phyloP scores from a whole-genome alignment of 2,888 invertebrate species.

The Dryococelus australis region DNA sequence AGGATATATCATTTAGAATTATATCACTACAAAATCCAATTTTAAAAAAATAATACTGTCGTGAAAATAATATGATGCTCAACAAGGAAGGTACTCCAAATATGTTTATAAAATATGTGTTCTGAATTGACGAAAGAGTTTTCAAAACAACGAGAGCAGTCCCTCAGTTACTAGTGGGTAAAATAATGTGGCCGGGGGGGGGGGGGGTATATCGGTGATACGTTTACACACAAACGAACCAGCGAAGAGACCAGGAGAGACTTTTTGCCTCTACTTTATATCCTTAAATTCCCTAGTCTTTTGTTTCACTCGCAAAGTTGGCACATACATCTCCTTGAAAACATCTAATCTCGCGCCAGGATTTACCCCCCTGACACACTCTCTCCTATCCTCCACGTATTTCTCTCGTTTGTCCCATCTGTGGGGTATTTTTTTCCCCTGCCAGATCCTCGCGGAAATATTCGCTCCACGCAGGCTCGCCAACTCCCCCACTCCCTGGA shows the following conservation, averaged over 20 bases:
- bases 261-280: background rate
- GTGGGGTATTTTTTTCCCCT: background rate
- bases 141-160: background rate
- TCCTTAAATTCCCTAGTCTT: background rate
- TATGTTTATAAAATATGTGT: no score
- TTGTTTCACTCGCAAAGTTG: background rate
- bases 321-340: background rate
- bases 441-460: background rate
- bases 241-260: background rate
- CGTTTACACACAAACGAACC: background rate
- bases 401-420: background rate
- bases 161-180: background rate
- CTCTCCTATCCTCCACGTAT: background rate
- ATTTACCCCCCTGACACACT: background rate
- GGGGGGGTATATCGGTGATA: background rate
- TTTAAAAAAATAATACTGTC: no score
- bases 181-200: no score
- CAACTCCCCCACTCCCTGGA: background rate
- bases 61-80: no score
- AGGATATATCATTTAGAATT: no score
- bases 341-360: background rate
- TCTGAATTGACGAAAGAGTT: no score
- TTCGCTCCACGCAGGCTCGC: constrained; percentile 1
- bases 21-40: no score
- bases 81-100: no score